Base-by-base conservation (phyloP, 2,113 vertebrate species). In the Elachura formosa region DNA sequence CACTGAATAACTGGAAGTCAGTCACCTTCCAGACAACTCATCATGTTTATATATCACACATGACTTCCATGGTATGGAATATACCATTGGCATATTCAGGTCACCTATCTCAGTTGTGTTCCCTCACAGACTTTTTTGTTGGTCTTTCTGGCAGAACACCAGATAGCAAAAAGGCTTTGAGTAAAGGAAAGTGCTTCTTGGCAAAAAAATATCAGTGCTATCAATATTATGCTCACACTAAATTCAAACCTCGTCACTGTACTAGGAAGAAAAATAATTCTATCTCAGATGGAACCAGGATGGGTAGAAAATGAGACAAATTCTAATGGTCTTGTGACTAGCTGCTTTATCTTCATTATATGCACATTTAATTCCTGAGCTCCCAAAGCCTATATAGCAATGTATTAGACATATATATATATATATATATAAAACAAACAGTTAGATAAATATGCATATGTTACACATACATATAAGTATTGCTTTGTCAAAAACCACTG, bases 1-100 rank as follows among this genome's bases (percentile, higher is more conserved):
- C n/a, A n/a, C n/a, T n/a, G n/a, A n/a, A n/a, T n/a, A n/a, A n/a
- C n/a, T n/a, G n/a, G n/a, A n/a, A 31, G 6, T 33, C 7, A 80
- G 12, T 18, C 12, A 43, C 51, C 38, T 80, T 33, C 7, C 19
- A 56, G 25, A 26, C 17, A 33, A 24, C 19, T 33, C 12, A 36
- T 9, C 0, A 0, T 49, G 28, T 49, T 56, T 28, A 33, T 43
- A 19, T 5, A 64, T 4, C 5, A 10, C 23, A n/a, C 12, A 23
- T 16, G 6, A 73, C 6, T 45, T 58, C 28, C 23, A 38, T 8
- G 18, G 26, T 28, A 51, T 16, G 12, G 33, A 73, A 58, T 51
- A 58, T 16, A 7, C 12, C 38, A 51, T 66, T 38, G 11, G 15
- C 19, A 36, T 51, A 28, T 52, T 66, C 23, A 45, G 24, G 13